Evolutionary conservation across 2,888 invertebrate genomes (phyloP), one percentile per base, ranked within the genome.

Genomic region (Drosophila dives): DNA sequence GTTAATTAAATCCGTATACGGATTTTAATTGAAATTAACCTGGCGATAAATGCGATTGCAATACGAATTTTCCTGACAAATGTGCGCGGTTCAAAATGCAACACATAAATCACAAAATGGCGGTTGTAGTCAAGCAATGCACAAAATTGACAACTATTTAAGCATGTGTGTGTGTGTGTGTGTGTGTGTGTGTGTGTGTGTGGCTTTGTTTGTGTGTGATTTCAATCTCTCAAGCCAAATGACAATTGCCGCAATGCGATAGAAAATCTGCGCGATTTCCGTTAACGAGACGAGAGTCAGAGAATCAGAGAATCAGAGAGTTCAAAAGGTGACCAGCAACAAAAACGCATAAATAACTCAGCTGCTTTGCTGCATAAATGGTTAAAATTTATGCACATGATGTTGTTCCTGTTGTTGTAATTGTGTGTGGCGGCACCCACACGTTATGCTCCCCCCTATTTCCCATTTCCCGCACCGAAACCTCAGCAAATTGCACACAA

Each of bases 11-110:
- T 80, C 51, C 61, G 67, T 65, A 72, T 81, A 67, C 60, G 71
- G 73, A 72, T 72, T 82, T 77, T 88, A 86, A 88, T 86, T 86
- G 78, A 86, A 86, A 83, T 87, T 79, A 85, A 85, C 82, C 86
- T 84, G 72, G 54, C 78, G 70, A 72, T 77, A 64, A 64, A 81
- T 80, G 75, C 64, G 73, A 81, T 80, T 66, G 74, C 67, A 55
- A 54, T 76, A 69, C 74, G 60, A 66, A 72, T 72, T 78, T 72
- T 64, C 48, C 67, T 73, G 83, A 79, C 76, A 76, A 77, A 78
- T 78, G 77, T 62, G 48, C 49, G 64, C 61, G 74, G 75, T 76
- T 80, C 73, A 77, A 83, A 85, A 80, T 82, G 78, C 70, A 83
- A 71, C 56, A 55, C 85, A 85, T 85, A 87, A 85, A 85, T 85